These are phyloP conservation scores for Irena cyanogastra DNA, from an alignment of 2,113 vertebrate species.

Conservation along the genomic window DNA sequence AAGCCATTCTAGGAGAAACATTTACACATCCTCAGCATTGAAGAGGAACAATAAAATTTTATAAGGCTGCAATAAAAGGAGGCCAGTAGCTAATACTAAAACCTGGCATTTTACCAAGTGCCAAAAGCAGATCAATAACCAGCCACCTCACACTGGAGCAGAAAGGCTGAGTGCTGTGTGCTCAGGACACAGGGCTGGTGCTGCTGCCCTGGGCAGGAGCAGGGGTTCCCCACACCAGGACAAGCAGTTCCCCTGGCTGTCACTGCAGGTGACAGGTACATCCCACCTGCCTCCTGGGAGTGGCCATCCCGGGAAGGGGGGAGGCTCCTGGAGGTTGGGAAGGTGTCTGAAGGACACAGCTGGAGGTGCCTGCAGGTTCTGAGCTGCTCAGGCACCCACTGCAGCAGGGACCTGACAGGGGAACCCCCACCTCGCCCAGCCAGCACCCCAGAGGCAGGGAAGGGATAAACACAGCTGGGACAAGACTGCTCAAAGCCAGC, in stretches of 20 bases:
- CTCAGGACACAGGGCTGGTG: background rate
- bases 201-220: fast-evolving
- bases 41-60: slow-evolving; percentile 26
- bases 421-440: background rate
- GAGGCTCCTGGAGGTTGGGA: background rate
- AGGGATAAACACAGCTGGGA: background rate
- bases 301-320: fast-evolving
- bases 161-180: background rate
- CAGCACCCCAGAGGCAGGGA: background rate
- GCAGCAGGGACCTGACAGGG: background rate
- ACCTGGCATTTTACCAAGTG: background rate
- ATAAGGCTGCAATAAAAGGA: slow-evolving; percentile 37
- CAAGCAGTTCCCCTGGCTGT: background rate
- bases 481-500: background rate
- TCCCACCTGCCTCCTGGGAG: background rate
- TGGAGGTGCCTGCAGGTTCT: too few relatives aligned
- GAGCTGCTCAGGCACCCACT: fast-evolving
- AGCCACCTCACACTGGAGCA: background rate
- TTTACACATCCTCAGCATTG: background rate
- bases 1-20: slow-evolving; percentile 28
- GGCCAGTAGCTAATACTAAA: background rate
- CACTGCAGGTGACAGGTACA: background rate
- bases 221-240: fast-evolving
- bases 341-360: background rate
- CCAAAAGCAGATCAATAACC: slow-evolving; percentile 46